Evolutionary conservation across 2,113 vertebrate species (phyloP).

Genomic region (Campylorhamphus procurvoides): DNA sequence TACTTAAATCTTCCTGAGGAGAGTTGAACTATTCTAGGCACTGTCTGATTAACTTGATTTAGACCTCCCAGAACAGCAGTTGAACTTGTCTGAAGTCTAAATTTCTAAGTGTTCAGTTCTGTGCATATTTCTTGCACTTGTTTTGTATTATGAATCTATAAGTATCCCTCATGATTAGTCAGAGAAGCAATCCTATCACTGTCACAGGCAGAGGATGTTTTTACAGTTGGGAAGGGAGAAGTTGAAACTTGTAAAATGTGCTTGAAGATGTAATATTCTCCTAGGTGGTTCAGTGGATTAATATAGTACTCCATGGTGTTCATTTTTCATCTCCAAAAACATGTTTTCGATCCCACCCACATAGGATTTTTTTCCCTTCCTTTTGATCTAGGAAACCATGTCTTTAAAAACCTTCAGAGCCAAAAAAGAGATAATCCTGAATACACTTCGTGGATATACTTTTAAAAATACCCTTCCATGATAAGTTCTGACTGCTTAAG

Average conservation of each 20-base stretch:
- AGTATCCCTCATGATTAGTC: constrained; percentile 48
- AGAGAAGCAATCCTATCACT: constrained; percentile 49
- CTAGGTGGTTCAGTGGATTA: constrained; percentile 40
- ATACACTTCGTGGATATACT: not conserved
- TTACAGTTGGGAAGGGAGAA: constrained; percentile 50
- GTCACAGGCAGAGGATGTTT: constrained; percentile 63
- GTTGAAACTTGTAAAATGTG: constrained; percentile 40
- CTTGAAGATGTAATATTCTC: constrained; percentile 15
- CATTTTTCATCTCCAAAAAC: constrained; percentile 56
- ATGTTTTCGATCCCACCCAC: not conserved
- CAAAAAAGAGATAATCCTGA: not conserved
- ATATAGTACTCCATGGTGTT: constrained; percentile 46
- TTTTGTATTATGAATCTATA: constrained; percentile 64
- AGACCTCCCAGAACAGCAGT: not conserved
- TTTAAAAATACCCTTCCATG: not conserved
- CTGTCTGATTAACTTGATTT: not conserved
- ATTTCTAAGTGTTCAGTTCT: constrained; percentile 13
- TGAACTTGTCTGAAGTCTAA: not conserved
- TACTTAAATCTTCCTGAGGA: not conserved
- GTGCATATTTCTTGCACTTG: constrained; percentile 66
- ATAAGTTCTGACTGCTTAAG: not conserved
- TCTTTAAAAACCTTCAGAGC: not conserved
- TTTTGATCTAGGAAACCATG: constrained; percentile 26
- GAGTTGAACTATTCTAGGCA: not conserved
- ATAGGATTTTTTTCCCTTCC: not conserved